These are phyloP conservation scores for Acrocephalus scirpaceus DNA, from an alignment of 2,797 vertebrate species.

Conservation along the genomic window DNA sequence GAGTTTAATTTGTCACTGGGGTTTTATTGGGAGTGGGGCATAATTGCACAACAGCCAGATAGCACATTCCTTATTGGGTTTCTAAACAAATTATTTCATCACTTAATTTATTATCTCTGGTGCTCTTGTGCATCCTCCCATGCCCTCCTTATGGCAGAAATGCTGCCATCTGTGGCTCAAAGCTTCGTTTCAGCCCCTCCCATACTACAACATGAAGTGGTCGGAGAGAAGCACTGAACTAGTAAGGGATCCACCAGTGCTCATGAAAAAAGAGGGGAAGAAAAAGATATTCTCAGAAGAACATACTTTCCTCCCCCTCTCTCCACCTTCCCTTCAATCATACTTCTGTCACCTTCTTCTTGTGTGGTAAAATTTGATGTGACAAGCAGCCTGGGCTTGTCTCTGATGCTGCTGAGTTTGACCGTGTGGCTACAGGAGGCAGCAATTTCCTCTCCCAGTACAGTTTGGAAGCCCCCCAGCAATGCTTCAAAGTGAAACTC, in stretches of 20 bases:
- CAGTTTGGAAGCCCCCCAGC: neutral
- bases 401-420: neutral
- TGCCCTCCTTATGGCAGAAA: neutral
- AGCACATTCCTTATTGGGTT: neutral
- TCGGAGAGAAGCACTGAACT: neutral
- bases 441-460: constrained; percentile 47
- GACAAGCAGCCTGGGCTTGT: neutral
- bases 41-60: neutral
- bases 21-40: neutral
- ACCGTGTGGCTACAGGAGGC: constrained; percentile 1
- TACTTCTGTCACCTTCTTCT: constrained; percentile 10
- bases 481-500: constrained; percentile 40
- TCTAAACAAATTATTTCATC: neutral
- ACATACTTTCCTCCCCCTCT: neutral
- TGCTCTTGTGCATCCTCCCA: neutral
- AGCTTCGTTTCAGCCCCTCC: neutral
- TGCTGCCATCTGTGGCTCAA: neutral
- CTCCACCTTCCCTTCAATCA: neutral
- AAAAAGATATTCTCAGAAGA: neutral
- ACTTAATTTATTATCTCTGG: neutral
- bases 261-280: neutral
- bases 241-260: neutral
- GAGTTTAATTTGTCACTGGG: neutral
- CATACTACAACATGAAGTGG: neutral
- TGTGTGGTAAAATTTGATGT: constrained; percentile 32